phyloP scores from a whole-genome alignment of 2,797 vertebrate species.

The Momotus momota region DNA sequence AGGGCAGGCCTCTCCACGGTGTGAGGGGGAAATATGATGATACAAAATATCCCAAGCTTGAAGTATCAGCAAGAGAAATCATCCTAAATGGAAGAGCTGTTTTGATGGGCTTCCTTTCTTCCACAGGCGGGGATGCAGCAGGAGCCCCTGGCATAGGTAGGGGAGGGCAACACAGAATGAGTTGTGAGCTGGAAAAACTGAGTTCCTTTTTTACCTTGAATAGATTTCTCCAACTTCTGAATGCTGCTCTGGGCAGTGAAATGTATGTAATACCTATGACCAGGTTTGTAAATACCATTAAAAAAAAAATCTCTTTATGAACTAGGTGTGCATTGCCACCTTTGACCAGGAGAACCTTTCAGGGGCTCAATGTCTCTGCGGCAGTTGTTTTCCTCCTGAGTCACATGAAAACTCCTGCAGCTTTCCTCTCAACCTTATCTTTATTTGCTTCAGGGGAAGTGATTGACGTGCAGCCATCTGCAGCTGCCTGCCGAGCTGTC shows the following conservation, averaged over 20 bases:
- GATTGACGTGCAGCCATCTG: not conserved
- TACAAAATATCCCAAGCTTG: not conserved
- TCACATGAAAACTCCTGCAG: slow-evolving; percentile 3
- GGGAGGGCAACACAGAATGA: not conserved
- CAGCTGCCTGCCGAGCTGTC: not conserved
- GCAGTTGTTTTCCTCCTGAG: not conserved
- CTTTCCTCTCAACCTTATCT: slow-evolving; percentile 22
- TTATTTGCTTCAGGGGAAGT: not conserved
- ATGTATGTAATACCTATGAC: not conserved
- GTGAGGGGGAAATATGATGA: not conserved
- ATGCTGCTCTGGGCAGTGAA: not conserved
- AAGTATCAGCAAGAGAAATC: not conserved
- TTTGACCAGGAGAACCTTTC: not conserved
- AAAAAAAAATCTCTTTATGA: not conserved
- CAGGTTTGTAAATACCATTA: not conserved
- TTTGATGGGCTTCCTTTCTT: not conserved
- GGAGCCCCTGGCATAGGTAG: not conserved
- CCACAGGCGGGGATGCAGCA: not conserved
- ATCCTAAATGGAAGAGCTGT: not conserved
- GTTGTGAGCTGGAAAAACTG: not conserved
- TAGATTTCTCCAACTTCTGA: not conserved
- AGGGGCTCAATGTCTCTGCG: rapidly evolving
- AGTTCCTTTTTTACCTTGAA: not conserved
- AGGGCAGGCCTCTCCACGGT: not conserved
- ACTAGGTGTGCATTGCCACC: not conserved